These are phyloP conservation scores for Bryconaethiops microstoma DNA, from an alignment of 2,797 vertebrate species.

Conservation along the genomic window DNA sequence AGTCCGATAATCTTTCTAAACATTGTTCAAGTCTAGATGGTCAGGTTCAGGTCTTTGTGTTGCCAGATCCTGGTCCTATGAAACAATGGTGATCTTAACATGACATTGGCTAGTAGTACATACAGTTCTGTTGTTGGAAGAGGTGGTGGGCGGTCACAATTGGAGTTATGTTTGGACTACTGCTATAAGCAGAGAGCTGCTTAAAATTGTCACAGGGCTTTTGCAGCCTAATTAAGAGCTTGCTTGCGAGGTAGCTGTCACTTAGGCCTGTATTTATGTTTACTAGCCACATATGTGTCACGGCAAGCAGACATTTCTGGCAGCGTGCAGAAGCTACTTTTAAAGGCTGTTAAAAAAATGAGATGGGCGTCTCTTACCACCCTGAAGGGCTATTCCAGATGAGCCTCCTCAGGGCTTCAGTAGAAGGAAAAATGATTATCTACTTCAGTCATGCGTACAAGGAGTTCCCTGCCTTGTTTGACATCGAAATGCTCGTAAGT, in stretches of 20 bases:
- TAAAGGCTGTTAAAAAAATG: conserved; percentile 53
- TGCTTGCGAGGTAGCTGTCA: conserved; percentile 20
- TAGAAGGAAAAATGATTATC: conserved; percentile 56
- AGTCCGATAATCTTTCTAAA: background rate
- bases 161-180: conserved; percentile 41
- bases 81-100: background rate
- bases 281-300: conserved; percentile 53
- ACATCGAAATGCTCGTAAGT: conserved; percentile 62
- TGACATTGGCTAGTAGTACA: background rate
- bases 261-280: conserved; percentile 55
- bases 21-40: background rate
- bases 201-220: conserved; percentile 39
- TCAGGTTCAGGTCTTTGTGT: no score
- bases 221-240: conserved; percentile 47
- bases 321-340: conserved; percentile 51
- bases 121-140: background rate
- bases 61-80: no score
- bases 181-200: conserved; percentile 38
- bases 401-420: conserved; percentile 41
- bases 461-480: conserved; percentile 63
- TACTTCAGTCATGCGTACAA: conserved; percentile 60
- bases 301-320: conserved; percentile 49
- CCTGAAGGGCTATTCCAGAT: conserved; percentile 24
- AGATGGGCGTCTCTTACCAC: conserved; percentile 31
- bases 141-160: background rate